These are phyloP conservation scores for Drosophila atroscutellata DNA, from an alignment of 2,888 invertebrate species.

Conservation along the genomic window DNA sequence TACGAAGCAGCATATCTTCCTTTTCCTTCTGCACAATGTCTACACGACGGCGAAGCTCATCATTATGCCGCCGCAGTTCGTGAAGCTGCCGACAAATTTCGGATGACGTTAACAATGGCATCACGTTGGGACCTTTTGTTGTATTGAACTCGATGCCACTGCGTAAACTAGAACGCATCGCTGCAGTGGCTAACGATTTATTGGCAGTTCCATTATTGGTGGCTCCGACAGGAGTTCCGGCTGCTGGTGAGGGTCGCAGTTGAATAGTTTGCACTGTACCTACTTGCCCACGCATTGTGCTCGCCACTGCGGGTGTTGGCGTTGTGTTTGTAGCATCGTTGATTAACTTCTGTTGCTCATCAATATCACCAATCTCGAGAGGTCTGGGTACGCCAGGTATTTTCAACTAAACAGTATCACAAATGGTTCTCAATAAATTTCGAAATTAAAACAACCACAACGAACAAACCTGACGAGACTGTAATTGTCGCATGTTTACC, in stretches of 20 bases:
- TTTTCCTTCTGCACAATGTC: slow-evolving; percentile 82
- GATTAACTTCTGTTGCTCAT: slow-evolving; percentile 48
- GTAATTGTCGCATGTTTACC: slow-evolving; percentile 71
- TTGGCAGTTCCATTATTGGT: slow-evolving; percentile 55
- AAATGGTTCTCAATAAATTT: background rate
- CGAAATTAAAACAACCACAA: background rate
- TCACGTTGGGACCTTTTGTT: slow-evolving; percentile 63
- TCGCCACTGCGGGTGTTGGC: slow-evolving; percentile 42
- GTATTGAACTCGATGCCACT: slow-evolving; percentile 37
- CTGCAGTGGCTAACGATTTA: slow-evolving; percentile 32
- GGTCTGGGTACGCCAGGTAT: slow-evolving; percentile 48
- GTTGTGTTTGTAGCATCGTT: slow-evolving; percentile 34
- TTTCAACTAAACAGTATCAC: slow-evolving; percentile 46
- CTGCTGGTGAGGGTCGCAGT: slow-evolving; percentile 55
- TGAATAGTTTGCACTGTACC: slow-evolving; percentile 75
- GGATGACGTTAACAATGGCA: slow-evolving; percentile 79
- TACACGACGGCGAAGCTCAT: slow-evolving; percentile 81
- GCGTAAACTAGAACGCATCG: slow-evolving; percentile 39
- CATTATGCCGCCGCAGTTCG: slow-evolving; percentile 82
- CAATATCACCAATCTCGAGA: slow-evolving; percentile 36
- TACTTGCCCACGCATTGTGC: slow-evolving; percentile 71
- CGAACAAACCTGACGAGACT: slow-evolving; percentile 68
- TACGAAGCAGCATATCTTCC: slow-evolving; percentile 81
- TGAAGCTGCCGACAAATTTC: slow-evolving; percentile 83
- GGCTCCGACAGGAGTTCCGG: slow-evolving; percentile 26